Evolutionary conservation across 2,113 vertebrate genomes (phyloP).

Genomic region (Pampusana beccarii): DNA sequence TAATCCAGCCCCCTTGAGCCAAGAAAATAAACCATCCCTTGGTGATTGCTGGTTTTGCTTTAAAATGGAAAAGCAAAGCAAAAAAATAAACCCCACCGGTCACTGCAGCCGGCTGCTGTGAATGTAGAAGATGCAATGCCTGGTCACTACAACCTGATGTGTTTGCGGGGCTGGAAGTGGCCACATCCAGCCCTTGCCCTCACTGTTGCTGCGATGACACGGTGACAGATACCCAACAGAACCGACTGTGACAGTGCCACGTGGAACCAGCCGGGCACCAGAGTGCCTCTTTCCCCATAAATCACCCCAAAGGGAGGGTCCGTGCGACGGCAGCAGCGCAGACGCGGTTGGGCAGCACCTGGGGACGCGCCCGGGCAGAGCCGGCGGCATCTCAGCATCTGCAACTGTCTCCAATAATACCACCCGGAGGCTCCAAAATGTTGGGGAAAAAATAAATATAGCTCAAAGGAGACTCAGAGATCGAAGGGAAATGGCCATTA

Average conservation of each 20-base stretch:
- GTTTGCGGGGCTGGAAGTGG: neutral
- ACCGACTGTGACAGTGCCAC: accelerated
- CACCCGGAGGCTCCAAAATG: neutral
- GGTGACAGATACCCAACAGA: neutral
- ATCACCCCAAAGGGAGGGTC: neutral
- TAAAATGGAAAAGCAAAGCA: neutral
- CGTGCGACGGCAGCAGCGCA: accelerated
- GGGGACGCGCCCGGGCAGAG: neutral
- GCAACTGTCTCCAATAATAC: neutral
- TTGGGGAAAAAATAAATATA: neutral
- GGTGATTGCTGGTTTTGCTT: neutral
- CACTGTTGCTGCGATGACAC: accelerated
- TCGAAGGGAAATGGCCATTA: conserved; percentile 52
- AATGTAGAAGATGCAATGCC: neutral
- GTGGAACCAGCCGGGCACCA: accelerated
- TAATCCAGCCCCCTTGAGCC: accelerated
- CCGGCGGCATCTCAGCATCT: neutral
- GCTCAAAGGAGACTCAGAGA: conserved; percentile 28
- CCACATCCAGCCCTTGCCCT: neutral
- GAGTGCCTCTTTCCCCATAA: neutral
- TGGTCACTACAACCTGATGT: neutral
- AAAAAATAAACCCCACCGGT: neutral
- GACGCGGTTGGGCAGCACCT: neutral
- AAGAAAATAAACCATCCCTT: neutral
- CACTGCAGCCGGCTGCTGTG: neutral